Conservation (phyloP, 2,113 vertebrate genomes). For the Casuarius casuarius region DNA sequence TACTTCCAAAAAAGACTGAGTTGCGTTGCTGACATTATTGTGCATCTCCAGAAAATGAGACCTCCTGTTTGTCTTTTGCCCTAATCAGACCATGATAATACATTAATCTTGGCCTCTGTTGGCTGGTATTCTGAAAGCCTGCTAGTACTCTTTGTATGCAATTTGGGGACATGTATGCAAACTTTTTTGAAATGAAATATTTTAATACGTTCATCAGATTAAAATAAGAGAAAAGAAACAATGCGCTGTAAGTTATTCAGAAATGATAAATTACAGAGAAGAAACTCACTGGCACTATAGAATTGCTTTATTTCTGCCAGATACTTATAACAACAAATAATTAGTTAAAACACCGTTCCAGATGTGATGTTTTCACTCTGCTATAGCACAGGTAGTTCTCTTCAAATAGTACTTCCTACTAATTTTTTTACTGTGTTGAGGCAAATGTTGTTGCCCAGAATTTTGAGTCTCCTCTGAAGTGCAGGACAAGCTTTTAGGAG, state of each 20-base stretch:
- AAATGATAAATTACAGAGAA: slow-evolving; percentile 1
- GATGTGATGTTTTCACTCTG: neutral
- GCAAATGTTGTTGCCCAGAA: neutral
- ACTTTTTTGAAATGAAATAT: slow-evolving; percentile 7
- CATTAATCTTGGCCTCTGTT: neutral
- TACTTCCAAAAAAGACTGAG: neutral
- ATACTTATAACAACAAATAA: neutral
- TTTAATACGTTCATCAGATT: neutral
- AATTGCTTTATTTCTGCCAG: neutral
- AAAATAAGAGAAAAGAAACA: neutral
- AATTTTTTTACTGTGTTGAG: neutral
- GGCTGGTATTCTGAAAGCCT: neutral
- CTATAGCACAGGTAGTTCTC: neutral
- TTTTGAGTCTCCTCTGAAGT: neutral
- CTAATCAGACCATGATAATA: neutral
- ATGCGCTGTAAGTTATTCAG: slow-evolving; percentile 5
- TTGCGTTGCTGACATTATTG: neutral
- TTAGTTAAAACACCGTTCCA: neutral
- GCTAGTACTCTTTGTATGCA: neutral
- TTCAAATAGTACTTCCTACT: neutral
- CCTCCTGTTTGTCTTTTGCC: neutral
- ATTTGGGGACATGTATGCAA: neutral
- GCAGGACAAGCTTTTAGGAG: neutral
- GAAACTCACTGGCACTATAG: neutral
- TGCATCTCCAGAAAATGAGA: neutral